These are phyloP conservation scores for Drosophila hydei DNA, from an alignment of 1,140 invertebrate species.

Conservation along the genomic window DNA sequence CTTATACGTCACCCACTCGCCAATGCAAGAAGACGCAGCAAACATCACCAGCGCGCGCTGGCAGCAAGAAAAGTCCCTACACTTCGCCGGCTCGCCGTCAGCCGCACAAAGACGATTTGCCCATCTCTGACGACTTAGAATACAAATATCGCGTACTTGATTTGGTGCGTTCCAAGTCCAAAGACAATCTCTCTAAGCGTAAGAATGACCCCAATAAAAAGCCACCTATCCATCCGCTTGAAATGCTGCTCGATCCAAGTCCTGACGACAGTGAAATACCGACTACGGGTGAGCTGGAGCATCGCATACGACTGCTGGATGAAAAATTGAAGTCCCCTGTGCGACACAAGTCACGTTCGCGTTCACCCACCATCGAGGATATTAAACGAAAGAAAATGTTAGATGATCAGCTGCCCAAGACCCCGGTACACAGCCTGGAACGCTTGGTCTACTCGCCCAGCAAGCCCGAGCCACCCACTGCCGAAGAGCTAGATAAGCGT, in stretches of 20 bases:
- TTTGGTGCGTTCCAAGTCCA: conserved; percentile 73
- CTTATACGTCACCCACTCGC: conserved; percentile 56
- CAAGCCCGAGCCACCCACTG: conserved; percentile 70
- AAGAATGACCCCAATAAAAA: conserved; percentile 65
- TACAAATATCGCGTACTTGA: conserved; percentile 75
- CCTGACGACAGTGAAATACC: conserved; percentile 71
- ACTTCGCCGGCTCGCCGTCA: conserved; percentile 59
- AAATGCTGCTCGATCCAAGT: conserved; percentile 77
- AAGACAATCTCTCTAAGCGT: conserved; percentile 62
- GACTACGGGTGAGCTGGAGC: conserved; percentile 74
- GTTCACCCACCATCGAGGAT: conserved; percentile 73
- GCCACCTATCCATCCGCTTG: conserved; percentile 71
- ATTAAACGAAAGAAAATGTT: conserved; percentile 66
- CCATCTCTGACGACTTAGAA: conserved; percentile 68
- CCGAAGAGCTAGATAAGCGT: conserved; percentile 68
- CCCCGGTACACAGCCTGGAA: conserved; percentile 68
- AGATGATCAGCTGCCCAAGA: conserved; percentile 54
- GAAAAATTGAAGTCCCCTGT: conserved; percentile 61
- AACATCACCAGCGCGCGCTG: conserved; percentile 56
- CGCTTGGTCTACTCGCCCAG: conserved; percentile 56
- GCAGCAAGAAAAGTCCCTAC: conserved; percentile 43
- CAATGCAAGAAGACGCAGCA: conserved; percentile 45
- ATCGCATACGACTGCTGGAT: conserved; percentile 70
- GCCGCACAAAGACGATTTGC: conserved; percentile 56
- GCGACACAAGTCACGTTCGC: conserved; percentile 58